Conservation (phyloP, 2,113 vertebrate species). For the Mobula birostris region DNA sequence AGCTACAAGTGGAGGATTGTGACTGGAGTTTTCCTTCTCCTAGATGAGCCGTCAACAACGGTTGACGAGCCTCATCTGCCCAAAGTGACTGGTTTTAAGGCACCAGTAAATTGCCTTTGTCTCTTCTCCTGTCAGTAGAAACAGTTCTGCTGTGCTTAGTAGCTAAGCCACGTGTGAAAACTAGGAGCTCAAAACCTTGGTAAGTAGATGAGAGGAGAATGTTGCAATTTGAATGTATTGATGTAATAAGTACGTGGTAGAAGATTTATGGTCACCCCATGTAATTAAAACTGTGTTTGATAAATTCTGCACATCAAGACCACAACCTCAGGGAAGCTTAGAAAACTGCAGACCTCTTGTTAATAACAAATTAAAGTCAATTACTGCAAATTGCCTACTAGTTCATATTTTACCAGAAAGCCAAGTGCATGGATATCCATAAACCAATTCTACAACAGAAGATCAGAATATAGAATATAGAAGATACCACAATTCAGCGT, state of each 20-base stretch:
- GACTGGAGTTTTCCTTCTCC: too few species aligned
- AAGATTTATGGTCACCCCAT: not conserved
- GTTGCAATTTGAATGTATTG: not conserved
- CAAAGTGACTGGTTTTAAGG: too few species aligned
- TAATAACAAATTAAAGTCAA: slow-evolving; percentile 8
- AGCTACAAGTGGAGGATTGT: too few species aligned
- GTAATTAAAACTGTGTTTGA: not conserved
- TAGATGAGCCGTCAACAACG: too few species aligned
- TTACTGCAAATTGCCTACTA: not conserved
- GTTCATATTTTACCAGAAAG: not conserved
- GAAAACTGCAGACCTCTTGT: not conserved
- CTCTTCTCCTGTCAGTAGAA: too few species aligned
- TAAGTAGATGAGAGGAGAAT: not conserved
- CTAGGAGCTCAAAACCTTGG: not conserved
- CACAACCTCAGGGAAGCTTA: not conserved
- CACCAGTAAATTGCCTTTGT: too few species aligned
- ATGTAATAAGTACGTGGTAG: not conserved
- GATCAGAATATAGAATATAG: not conserved
- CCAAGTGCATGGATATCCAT: not conserved
- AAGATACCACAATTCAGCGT: too few species aligned
- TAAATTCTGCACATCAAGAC: not conserved
- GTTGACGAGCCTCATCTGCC: too few species aligned
- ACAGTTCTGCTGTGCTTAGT: too few species aligned
- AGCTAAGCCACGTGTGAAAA: too few species aligned
- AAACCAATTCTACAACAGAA: not conserved